Conservation (phyloP, 2,888 invertebrate genomes). For the Synanthedon myopaeformis region DNA sequence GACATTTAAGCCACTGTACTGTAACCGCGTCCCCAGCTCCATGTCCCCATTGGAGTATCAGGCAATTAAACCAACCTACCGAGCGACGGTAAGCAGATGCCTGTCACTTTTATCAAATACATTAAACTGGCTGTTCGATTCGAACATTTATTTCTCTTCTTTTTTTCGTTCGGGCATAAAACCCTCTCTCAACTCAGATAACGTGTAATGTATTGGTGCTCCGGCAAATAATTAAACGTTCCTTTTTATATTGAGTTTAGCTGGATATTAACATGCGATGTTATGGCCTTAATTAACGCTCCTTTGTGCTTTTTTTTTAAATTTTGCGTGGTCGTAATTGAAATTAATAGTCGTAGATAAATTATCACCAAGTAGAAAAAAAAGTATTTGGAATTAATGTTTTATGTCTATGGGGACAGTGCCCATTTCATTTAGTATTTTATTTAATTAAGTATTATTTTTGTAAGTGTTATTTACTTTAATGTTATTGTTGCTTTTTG, state of each 20-base stretch:
- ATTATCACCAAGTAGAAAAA: not conserved
- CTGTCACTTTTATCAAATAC: conserved; percentile 68
- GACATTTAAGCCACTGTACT: conserved; percentile 34
- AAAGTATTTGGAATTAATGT: not conserved
- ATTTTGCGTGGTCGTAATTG: not conserved
- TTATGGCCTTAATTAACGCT: conserved; percentile 42
- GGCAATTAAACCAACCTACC: conserved; percentile 57
- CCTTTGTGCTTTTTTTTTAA: conserved; percentile 15
- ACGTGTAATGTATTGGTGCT: conserved; percentile 58
- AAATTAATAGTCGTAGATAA: not conserved
- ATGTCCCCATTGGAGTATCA: conserved; percentile 47
- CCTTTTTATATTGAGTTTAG: conserved; percentile 22
- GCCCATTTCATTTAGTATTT: too few species aligned
- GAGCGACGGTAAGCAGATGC: conserved; percentile 58
- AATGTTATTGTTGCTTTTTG: too few species aligned
- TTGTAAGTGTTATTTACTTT: too few species aligned
- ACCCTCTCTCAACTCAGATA: conserved; percentile 51
- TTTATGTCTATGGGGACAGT: not conserved
- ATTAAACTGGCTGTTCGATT: conserved; percentile 61
- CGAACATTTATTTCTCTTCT: conserved; percentile 50
- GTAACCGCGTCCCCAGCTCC: conserved; percentile 12
- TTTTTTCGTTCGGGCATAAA: conserved; percentile 38
- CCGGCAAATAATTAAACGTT: conserved; percentile 58
- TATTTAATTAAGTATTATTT: too few species aligned
- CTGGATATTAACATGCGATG: conserved; percentile 32